Evolutionary conservation across 2,888 invertebrate genomes (phyloP).

Genomic region (Drosophila pegasa): DNA sequence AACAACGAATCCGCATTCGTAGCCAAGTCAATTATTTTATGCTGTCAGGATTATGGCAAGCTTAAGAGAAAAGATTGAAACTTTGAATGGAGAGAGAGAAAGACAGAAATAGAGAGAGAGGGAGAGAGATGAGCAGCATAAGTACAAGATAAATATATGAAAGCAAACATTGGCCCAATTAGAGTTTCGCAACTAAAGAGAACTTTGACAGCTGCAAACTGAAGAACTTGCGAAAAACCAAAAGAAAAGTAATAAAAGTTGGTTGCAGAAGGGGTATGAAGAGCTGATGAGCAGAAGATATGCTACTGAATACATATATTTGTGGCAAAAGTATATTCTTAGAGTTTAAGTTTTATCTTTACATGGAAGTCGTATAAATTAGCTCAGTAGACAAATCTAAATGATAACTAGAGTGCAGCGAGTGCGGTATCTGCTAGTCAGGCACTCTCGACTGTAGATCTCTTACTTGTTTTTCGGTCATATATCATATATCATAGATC

Average conservation of each 20-base stretch:
- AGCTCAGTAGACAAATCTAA: too few species aligned
- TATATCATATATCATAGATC: too few species aligned
- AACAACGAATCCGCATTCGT: conserved; percentile 34
- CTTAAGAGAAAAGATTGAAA: conserved; percentile 35
- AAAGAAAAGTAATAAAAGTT: background rate
- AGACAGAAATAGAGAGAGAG: background rate
- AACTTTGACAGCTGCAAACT: conserved; percentile 4
- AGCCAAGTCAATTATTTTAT: conserved; percentile 55
- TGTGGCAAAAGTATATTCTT: too few species aligned
- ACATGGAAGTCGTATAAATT: too few species aligned
- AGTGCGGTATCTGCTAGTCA: too few species aligned
- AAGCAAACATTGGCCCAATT: conserved; percentile 16
- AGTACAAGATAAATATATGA: background rate
- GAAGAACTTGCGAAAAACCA: background rate
- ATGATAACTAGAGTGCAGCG: too few species aligned
- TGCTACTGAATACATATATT: background rate
- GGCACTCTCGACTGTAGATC: too few species aligned
- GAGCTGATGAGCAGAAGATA: background rate
- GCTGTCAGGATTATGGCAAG: conserved; percentile 53
- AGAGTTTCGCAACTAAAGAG: background rate
- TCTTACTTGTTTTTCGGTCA: too few species aligned
- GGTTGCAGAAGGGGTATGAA: background rate
- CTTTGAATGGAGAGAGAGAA: background rate
- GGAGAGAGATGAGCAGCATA: background rate
- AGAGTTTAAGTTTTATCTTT: too few species aligned